Conservation (phyloP, 2,113 vertebrate genomes). For the Phalacrocorax aristotelis region DNA sequence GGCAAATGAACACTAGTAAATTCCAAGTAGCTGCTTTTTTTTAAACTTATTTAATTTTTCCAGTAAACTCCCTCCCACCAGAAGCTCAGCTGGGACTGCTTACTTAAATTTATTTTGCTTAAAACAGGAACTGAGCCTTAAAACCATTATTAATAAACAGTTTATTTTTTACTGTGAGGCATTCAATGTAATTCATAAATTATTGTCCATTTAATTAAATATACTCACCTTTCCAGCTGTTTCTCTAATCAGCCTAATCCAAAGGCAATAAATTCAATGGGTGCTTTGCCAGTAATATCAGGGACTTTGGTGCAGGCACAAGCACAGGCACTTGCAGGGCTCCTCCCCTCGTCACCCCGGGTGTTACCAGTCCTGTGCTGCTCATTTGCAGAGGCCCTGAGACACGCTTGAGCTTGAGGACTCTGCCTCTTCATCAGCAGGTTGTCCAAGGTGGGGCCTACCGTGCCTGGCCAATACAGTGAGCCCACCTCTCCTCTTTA, state of each 20-base stretch:
- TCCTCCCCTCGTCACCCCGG: neutral
- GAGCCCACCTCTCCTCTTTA: neutral
- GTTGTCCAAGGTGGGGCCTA: neutral
- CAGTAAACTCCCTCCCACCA: neutral
- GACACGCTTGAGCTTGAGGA: neutral
- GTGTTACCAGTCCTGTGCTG: neutral
- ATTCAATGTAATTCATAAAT: constrained; percentile 36
- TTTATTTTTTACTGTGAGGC: constrained; percentile 52
- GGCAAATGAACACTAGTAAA: neutral
- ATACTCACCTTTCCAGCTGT: constrained; percentile 63
- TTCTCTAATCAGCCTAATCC: neutral
- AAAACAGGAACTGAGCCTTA: constrained; percentile 55
- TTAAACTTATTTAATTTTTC: neutral
- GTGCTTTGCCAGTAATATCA: neutral
- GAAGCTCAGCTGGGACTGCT: constrained; percentile 11
- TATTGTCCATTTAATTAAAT: constrained; percentile 3
- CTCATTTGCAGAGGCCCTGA: neutral
- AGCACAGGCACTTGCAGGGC: neutral
- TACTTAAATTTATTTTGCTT: constrained; percentile 35
- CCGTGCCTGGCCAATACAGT: neutral
- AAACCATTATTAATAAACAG: constrained; percentile 62
- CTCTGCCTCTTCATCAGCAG: neutral
- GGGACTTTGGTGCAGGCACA: neutral
- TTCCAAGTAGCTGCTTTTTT: neutral
- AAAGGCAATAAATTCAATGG: neutral